Percentiles rank a stretch among this genome's conserved stretches.
phyloP scores from a whole-genome alignment of 2,113 vertebrate genomes.

The Mungos mungo region DNA sequence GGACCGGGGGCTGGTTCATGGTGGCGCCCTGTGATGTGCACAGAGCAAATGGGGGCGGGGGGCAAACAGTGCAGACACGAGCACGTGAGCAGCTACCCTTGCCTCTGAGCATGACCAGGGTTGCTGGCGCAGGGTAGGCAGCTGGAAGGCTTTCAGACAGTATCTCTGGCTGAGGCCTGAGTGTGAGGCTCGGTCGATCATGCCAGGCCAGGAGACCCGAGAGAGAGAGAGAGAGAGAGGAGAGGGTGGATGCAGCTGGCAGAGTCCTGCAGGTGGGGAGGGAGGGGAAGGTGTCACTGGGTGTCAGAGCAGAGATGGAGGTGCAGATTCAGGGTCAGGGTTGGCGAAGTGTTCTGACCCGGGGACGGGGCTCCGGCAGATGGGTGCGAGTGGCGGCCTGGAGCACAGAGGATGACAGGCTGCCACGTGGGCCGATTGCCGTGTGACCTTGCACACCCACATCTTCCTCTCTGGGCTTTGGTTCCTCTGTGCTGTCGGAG shows the following conservation, averaged over 20 bases:
- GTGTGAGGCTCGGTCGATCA: no score
- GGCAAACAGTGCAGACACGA: not conserved
- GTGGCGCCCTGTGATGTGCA: not conserved
- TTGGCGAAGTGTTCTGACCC: not conserved
- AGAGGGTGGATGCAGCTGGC: not conserved
- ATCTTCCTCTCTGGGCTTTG: not conserved
- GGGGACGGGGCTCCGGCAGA: not conserved
- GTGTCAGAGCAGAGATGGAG: not conserved
- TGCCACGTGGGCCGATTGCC: not conserved
- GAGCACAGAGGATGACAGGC: not conserved
- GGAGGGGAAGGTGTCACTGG: not conserved
- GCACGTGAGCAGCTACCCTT: not conserved
- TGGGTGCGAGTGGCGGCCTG: not conserved
- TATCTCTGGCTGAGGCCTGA: not conserved
- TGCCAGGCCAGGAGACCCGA: not conserved
- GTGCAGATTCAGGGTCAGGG: not conserved
- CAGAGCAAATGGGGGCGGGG: accelerated
- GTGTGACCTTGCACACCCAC: not conserved
- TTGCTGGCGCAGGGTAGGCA: not conserved
- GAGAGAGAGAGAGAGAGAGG: not conserved
- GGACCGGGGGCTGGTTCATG: not conserved
- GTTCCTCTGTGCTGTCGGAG: no score
- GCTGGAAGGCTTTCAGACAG: not conserved
- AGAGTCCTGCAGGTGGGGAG: not conserved
- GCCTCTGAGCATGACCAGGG: no score